Evolutionary conservation across 2,888 invertebrate species (phyloP).

Genomic region (Morpho achilles): DNA sequence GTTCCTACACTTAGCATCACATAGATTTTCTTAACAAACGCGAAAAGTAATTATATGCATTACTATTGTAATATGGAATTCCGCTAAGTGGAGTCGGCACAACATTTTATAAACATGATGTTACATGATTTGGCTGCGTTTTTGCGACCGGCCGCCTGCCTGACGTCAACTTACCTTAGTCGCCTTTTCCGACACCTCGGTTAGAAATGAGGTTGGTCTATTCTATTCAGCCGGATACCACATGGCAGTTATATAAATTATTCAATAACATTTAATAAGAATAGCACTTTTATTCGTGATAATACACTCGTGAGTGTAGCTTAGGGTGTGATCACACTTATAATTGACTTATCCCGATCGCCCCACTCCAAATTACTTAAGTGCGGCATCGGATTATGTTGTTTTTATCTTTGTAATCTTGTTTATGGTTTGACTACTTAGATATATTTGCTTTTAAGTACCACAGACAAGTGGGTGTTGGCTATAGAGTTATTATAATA

Average conservation of each 20-base stretch:
- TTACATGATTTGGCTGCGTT: too few species aligned
- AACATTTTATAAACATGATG: too few species aligned
- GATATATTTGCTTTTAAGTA: conserved; percentile 3
- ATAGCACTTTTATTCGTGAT: conserved; percentile 31
- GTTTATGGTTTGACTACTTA: conserved; percentile 26
- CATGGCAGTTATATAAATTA: neutral
- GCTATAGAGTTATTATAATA: neutral
- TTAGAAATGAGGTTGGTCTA: too few species aligned
- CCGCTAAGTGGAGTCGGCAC: too few species aligned
- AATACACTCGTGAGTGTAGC: conserved; percentile 29
- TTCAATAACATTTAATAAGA: neutral
- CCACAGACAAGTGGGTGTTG: neutral
- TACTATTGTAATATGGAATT: too few species aligned
- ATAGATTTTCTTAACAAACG: too few species aligned
- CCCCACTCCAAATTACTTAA: conserved; percentile 43
- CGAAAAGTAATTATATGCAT: too few species aligned
- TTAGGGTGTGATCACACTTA: conserved; percentile 64
- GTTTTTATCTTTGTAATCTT: conserved; percentile 39
- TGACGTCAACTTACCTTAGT: too few species aligned
- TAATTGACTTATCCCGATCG: conserved; percentile 72
- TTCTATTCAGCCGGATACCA: too few species aligned
- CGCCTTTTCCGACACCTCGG: too few species aligned
- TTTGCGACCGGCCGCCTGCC: too few species aligned
- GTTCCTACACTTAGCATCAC: too few species aligned
- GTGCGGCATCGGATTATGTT: conserved; percentile 49